A percentile compares a stretch with the other conserved stretches of the same genome.
Evolutionary conservation across 2,797 vertebrate species (phyloP).

Genomic region (Tangara arthus): DNA sequence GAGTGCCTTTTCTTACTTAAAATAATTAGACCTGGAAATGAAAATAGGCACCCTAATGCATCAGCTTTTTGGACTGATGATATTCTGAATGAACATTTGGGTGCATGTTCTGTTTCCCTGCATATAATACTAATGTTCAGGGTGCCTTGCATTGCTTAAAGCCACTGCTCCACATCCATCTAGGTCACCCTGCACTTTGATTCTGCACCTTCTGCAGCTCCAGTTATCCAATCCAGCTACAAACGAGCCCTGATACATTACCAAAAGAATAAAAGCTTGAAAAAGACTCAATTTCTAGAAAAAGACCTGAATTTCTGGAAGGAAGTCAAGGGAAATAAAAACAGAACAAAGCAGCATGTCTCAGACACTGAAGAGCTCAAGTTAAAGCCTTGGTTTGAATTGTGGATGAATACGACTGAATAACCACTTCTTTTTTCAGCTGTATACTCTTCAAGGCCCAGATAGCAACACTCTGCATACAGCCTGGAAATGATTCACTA

Average conservation of each 20-base stretch:
- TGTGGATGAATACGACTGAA: not conserved
- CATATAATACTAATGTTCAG: not conserved
- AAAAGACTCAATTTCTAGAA: not conserved
- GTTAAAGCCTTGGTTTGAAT: not conserved
- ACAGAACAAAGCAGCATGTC: not conserved
- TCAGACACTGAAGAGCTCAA: not conserved
- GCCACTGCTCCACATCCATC: not conserved
- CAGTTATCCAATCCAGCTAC: not conserved
- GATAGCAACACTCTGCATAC: constrained; percentile 10
- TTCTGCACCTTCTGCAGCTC: not conserved
- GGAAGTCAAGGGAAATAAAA: not conserved
- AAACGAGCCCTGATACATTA: not conserved
- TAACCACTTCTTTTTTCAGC: constrained; percentile 13
- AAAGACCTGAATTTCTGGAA: not conserved
- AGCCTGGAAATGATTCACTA: constrained; percentile 17
- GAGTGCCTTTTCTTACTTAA: not conserved
- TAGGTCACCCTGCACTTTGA: not conserved
- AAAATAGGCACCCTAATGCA: not conserved
- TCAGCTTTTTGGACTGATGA: not conserved
- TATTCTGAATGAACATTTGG: not conserved
- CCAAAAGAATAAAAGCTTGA: not conserved
- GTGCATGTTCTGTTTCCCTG: not conserved
- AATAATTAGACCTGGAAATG: not conserved
- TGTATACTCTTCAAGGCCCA: not conserved
- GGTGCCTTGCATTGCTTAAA: not conserved